Base-by-base conservation (phyloP, 1,140 invertebrate species). In the Caenorhabditis remanei region DNA sequence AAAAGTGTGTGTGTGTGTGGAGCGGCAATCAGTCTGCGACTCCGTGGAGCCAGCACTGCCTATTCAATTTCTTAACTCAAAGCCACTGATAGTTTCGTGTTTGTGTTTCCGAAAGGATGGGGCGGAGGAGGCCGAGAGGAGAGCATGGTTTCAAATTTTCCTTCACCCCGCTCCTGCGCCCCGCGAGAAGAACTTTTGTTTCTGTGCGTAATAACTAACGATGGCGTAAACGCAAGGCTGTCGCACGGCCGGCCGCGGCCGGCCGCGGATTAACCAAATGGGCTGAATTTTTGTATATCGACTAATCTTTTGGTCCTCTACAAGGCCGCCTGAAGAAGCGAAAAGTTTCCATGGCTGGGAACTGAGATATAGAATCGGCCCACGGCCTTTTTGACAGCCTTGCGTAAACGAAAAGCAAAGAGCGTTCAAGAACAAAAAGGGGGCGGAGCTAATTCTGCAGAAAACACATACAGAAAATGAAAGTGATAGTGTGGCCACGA, bases 11-110 rank as follows among this genome's bases (percentile, higher is more conserved):
- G n/a, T n/a, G 32, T 32, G 32, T 32, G 71, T 79, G 71, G 46
- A 79, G 46, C 71, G 71, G 71, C 71, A 79, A 79, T 79, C 71
- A 79, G 71, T 79, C 71, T 79, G 71, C 71, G 71, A 24, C 71
- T 79, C 71, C 46, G 19, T 53, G 46, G 71, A 79, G 71, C 21
- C 71, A 50, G 53, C n/a, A 16, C 7, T 79, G 4, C 53, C 53
- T 41, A 43, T 13, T 24, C 40, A 4, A 79, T 53, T 46, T 50
- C 71, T 32, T 32, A 32, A 32, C 32, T 32, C 32, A 32, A 32
- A 50, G 71, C 46, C 71, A 79, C 71, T 79, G 71, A 79, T 79
- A 79, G 71, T 79, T 79, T 79, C 71, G 71, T 79, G 46, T 79
- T 79, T 79, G 71, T 79, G 71, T 50, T 79, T 79, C 32, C 32